These are phyloP conservation scores for Yoshiicerus persimilis DNA, from an alignment of 1,140 invertebrate genomes.

Conservation along the genomic window DNA sequence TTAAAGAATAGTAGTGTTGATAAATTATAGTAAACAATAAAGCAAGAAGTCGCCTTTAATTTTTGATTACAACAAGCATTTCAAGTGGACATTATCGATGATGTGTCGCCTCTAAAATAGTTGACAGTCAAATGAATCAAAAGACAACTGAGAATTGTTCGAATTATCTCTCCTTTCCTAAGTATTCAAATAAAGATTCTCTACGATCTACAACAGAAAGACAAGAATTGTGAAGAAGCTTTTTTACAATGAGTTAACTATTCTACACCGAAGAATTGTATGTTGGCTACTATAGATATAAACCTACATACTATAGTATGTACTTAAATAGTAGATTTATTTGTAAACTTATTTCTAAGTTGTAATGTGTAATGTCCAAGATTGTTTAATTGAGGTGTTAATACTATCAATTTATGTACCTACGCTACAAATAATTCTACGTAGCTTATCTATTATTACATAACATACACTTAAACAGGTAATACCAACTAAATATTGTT, in stretches of 20 bases:
- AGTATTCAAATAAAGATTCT: neutral
- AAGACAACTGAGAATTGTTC: neutral
- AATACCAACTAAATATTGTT: neutral
- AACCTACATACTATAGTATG: neutral
- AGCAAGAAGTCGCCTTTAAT: neutral
- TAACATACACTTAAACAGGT: neutral
- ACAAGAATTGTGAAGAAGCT: neutral
- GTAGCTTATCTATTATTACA: neutral
- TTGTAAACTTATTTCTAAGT: neutral
- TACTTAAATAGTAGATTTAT: neutral
- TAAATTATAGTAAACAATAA: neutral
- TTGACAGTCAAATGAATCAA: neutral
- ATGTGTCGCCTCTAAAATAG: neutral
- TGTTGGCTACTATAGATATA: neutral
- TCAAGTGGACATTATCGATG: neutral
- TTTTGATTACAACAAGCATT: neutral
- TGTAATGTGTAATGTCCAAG: neutral
- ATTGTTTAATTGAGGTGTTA: too few species aligned
- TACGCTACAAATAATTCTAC: neutral
- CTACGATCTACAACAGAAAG: neutral
- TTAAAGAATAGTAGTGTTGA: neutral
- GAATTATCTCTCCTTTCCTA: neutral
- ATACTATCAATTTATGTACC: neutral
- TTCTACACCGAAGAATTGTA: neutral
- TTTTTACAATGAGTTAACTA: neutral